Conservation (phyloP, 1,140 invertebrate species). For the Sitobion miscanthi region DNA sequence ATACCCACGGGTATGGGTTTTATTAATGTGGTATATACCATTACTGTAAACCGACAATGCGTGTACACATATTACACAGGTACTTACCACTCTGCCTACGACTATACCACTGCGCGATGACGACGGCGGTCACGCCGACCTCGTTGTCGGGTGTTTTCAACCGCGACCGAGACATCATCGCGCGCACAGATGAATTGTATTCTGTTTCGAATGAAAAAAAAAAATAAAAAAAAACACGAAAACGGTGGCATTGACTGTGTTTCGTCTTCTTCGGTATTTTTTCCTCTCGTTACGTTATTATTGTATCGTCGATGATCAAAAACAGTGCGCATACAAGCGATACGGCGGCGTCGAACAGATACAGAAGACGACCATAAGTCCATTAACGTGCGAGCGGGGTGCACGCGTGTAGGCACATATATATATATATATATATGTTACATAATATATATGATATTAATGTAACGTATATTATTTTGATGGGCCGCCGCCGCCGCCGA, state of each 20-base stretch:
- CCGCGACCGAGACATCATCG: slow-evolving; percentile 35
- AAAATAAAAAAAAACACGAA: background rate
- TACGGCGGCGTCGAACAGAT: background rate
- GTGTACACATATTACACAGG: background rate
- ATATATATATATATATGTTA: background rate
- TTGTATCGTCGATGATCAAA: background rate
- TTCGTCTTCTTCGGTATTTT: slow-evolving; percentile 16
- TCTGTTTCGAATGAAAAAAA: background rate
- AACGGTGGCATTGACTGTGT: slow-evolving; percentile 34
- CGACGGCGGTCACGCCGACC: background rate
- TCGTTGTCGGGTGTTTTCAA: slow-evolving; percentile 27
- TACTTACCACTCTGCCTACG: background rate
- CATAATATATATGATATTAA: slow-evolving; percentile 9
- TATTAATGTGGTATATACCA: background rate
- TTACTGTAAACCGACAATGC: background rate
- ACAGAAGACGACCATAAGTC: background rate
- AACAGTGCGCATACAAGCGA: background rate
- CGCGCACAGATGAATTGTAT: background rate
- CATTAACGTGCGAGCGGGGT: background rate
- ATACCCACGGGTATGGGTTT: background rate
- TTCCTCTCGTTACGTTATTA: background rate
- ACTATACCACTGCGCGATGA: background rate
- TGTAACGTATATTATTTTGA: slow-evolving; percentile 37
- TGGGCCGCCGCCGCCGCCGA: slow-evolving; percentile 25
- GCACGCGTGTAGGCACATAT: background rate